Percentiles rank a stretch among this genome's conserved stretches.
Evolutionary conservation across 2,888 invertebrate species (phyloP).

Genomic region (Drosophila paramelanica): DNA sequence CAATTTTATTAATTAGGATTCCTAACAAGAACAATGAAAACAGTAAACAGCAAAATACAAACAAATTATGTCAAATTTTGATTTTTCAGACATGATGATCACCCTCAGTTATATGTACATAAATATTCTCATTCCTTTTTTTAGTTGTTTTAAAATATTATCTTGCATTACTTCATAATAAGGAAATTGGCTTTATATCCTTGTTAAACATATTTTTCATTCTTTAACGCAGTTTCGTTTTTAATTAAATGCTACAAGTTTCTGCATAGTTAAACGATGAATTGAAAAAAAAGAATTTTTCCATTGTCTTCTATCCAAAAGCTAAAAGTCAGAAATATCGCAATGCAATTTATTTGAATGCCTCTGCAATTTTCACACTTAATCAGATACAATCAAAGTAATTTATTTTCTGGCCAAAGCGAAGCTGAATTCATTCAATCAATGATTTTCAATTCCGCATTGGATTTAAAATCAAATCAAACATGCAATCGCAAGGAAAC

Average conservation of each 20-base stretch:
- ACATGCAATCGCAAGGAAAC: slow-evolving; percentile 16
- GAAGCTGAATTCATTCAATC: slow-evolving; percentile 32
- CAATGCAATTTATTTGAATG: not conserved
- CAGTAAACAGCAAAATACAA: no score
- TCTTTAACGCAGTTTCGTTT: not conserved
- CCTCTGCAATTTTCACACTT: slow-evolving; percentile 7
- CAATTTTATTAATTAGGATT: no score
- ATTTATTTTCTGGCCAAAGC: slow-evolving; percentile 8
- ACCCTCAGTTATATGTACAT: no score
- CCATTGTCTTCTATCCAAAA: not conserved
- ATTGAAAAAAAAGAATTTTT: not conserved
- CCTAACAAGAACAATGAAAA: no score
- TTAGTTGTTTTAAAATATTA: no score
- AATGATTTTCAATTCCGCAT: slow-evolving; percentile 36
- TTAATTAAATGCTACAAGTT: not conserved
- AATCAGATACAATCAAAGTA: slow-evolving; percentile 8
- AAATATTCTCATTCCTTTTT: no score
- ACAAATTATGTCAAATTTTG: no score
- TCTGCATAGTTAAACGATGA: not conserved
- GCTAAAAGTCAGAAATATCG: not conserved
- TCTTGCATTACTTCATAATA: no score
- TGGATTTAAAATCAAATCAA: slow-evolving; percentile 55
- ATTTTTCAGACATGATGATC: no score
- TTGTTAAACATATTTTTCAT: not conserved
- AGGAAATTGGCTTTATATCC: not conserved